Conservation (phyloP, 2,888 invertebrate genomes). For the Hirudinaria manillensis region DNA sequence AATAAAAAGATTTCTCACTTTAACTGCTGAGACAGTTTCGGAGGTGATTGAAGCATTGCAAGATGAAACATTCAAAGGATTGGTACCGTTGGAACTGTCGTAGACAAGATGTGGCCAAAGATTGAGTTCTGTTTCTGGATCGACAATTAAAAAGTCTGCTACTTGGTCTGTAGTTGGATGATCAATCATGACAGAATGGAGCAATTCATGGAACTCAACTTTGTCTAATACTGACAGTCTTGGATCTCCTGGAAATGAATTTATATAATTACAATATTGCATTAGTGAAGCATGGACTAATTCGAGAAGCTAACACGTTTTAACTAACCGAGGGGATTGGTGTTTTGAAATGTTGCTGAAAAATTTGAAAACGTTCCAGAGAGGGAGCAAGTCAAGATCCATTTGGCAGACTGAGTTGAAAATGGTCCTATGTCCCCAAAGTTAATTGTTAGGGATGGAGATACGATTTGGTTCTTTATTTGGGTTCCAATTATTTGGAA, state of each 20-base stretch:
- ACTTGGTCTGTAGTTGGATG: slow-evolving; percentile 36
- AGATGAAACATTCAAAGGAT: slow-evolving; percentile 29
- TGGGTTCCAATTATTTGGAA: slow-evolving; percentile 43
- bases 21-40: background rate
- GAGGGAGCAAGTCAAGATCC: slow-evolving; percentile 42
- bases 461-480: slow-evolving; percentile 36
- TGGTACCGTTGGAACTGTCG: slow-evolving; percentile 34
- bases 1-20: background rate
- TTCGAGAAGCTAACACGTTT: background rate
- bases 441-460: slow-evolving; percentile 41
- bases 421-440: slow-evolving; percentile 42
- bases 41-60: slow-evolving; percentile 12
- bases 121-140: slow-evolving; percentile 35
- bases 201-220: slow-evolving; percentile 40
- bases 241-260: slow-evolving; percentile 37
- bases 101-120: slow-evolving; percentile 40
- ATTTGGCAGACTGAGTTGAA: slow-evolving; percentile 40
- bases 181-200: slow-evolving; percentile 40
- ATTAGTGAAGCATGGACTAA: background rate
- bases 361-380: slow-evolving; percentile 43
- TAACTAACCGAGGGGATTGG: slow-evolving; percentile 41
- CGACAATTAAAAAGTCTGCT: slow-evolving; percentile 42
- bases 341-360: slow-evolving; percentile 43
- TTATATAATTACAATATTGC: background rate
- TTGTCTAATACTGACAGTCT: slow-evolving; percentile 42